Evolutionary conservation across 2,797 vertebrate species (phyloP).

Genomic region (Okamejei kenojei): DNA sequence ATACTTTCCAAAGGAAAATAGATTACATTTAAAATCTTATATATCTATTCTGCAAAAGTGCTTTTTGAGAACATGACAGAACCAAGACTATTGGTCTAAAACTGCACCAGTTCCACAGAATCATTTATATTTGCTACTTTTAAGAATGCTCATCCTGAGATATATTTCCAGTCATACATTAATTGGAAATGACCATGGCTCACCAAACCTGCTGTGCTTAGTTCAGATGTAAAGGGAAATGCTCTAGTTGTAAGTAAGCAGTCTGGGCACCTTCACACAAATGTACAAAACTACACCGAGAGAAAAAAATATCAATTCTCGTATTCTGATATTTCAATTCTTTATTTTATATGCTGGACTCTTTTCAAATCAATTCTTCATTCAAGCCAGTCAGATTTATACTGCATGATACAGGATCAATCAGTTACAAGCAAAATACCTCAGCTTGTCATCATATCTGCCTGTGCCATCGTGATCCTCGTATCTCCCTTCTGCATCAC

Average conservation of each 20-base stretch:
- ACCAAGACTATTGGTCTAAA: slow-evolving; percentile 9
- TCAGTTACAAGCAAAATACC: no score
- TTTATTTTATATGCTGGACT: neutral
- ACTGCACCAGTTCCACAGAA: neutral
- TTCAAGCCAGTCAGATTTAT: neutral
- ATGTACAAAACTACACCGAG: neutral
- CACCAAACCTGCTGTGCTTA: neutral
- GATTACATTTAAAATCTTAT: slow-evolving; percentile 27
- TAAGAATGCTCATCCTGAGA: neutral
- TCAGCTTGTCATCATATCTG: neutral
- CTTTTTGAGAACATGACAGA: slow-evolving; percentile 28
- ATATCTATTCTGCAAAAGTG: slow-evolving; percentile 28
- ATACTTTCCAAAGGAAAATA: neutral
- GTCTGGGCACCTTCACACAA: neutral
- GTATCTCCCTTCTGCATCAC: neutral
- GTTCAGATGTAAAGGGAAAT: neutral
- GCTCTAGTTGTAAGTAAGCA: neutral
- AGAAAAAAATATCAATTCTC: neutral
- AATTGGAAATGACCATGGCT: neutral
- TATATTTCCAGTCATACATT: neutral
- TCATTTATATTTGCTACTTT: neutral
- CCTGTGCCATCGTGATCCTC: neutral
- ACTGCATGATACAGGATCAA: neutral
- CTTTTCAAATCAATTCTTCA: neutral
- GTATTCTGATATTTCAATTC: neutral